Conservation (phyloP, 2,888 invertebrate species). For the Myopa testacea region DNA sequence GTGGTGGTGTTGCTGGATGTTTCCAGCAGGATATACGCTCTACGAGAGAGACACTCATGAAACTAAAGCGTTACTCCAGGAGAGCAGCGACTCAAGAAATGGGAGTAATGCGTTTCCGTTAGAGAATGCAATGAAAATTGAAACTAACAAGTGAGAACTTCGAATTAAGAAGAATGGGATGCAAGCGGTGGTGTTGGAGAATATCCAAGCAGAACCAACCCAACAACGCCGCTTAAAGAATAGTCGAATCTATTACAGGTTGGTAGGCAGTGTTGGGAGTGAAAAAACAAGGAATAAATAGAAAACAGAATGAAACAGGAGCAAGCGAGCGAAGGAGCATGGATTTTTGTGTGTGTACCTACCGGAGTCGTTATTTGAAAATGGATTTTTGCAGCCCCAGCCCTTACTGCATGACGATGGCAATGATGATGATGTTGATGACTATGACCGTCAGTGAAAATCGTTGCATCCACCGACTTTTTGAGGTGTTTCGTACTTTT, state of each 20-base stretch:
- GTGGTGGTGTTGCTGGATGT: conserved; percentile 5
- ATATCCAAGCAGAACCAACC: conserved; percentile 1
- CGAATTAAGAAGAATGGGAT: not conserved
- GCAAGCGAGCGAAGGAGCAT: conserved; percentile 60
- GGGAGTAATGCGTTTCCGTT: not conserved
- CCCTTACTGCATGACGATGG: conserved; percentile 56
- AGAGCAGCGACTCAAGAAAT: not conserved
- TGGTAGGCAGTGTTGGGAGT: conserved; percentile 22
- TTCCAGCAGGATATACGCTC: not conserved
- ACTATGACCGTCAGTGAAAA: conserved; percentile 12
- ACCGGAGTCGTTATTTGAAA: conserved; percentile 64
- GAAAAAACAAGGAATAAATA: conserved; percentile 44
- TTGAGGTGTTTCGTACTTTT: not conserved
- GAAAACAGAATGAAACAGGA: conserved; percentile 36
- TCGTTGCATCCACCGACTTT: conserved; percentile 3
- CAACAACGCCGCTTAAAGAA: not conserved
- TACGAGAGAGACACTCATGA: not conserved
- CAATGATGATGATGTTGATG: conserved; percentile 1
- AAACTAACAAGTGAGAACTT: conserved; percentile 12
- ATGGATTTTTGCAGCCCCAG: conserved; percentile 60
- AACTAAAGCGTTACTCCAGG: not conserved
- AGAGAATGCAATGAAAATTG: conserved; percentile 25
- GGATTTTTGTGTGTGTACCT: conserved; percentile 67
- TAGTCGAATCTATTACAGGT: conserved; percentile 13
- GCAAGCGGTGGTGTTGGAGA: conserved; percentile 12